A percentile compares a stretch with the other conserved stretches of the same genome.
Evolutionary conservation across 2,888 invertebrate species (phyloP).

Genomic region (Notodonta dromedarius): DNA sequence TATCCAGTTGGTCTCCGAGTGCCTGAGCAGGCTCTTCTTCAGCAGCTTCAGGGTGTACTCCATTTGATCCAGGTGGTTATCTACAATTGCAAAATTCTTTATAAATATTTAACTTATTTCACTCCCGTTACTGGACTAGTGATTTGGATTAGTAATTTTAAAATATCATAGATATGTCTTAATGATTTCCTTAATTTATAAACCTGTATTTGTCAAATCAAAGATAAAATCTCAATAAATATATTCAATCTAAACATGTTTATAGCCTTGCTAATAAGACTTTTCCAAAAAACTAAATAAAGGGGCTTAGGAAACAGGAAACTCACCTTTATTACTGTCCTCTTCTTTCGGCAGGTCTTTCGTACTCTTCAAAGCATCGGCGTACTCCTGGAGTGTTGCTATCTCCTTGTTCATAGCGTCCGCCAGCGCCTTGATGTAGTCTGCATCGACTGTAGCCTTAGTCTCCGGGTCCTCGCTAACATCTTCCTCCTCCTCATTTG

Average conservation of each 20-base stretch:
- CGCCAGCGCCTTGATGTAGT: conserved; percentile 61
- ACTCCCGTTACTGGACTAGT: no score
- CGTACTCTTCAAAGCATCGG: conserved; percentile 59
- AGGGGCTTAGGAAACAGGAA: no score
- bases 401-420: conserved; percentile 66
- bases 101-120: no score
- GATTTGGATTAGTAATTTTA: no score
- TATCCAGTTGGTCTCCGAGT: conserved; percentile 56
- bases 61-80: conserved; percentile 56
- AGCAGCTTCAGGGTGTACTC: conserved; percentile 69
- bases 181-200: no score
- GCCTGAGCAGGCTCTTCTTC: conserved; percentile 73
- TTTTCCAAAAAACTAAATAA: no score
- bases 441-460: conserved; percentile 47
- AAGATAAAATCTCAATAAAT: no score
- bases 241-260: no score
- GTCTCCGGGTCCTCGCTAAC: conserved; percentile 33
- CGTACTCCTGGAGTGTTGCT: conserved; percentile 61
- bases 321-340: conserved; percentile 47
- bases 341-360: conserved; percentile 53
- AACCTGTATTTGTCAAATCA: no score
- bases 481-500: conserved; percentile 58
- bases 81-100: neutral
- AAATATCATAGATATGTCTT: no score
- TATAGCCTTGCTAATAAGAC: no score